phyloP scores from a whole-genome alignment of 2,113 vertebrate species.

The Physeter macrocephalus region DNA sequence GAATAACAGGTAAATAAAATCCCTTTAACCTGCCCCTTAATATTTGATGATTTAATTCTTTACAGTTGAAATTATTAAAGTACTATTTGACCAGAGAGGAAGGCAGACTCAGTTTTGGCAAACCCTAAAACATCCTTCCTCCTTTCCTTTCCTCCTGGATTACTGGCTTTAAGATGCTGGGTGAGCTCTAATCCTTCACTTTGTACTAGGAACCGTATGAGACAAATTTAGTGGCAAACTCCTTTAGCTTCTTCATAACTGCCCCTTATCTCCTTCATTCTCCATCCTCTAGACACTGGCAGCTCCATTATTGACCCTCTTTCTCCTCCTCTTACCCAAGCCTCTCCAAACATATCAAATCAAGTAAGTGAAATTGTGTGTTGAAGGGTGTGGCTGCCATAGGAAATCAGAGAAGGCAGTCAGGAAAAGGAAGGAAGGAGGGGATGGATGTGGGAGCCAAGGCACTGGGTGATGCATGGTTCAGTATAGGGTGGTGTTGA shows the following conservation, averaged over 20 bases:
- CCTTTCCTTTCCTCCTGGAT: neutral
- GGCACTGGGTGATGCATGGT: too few species aligned
- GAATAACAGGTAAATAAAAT: neutral
- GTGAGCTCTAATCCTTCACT: neutral
- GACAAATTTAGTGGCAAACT: neutral
- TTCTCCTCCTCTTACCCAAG: neutral
- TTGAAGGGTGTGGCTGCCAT: neutral
- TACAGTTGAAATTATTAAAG: neutral
- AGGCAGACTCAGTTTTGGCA: neutral
- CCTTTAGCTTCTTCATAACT: neutral
- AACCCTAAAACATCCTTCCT: neutral
- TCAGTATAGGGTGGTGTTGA: rapidly evolving
- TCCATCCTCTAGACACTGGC: neutral
- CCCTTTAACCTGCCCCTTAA: neutral
- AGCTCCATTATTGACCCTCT: neutral
- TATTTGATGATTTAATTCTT: neutral
- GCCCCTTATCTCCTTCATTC: neutral
- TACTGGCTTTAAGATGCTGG: neutral
- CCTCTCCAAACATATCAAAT: neutral
- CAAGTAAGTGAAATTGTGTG: neutral
- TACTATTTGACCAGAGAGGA: neutral
- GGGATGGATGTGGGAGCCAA: neutral
- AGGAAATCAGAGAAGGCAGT: neutral
- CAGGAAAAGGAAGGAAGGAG: neutral
- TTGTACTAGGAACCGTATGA: neutral